Percentiles rank a stretch among this genome's conserved stretches.
Evolutionary conservation across 2,888 invertebrate species (phyloP).

Genomic region (Cancer borealis): DNA sequence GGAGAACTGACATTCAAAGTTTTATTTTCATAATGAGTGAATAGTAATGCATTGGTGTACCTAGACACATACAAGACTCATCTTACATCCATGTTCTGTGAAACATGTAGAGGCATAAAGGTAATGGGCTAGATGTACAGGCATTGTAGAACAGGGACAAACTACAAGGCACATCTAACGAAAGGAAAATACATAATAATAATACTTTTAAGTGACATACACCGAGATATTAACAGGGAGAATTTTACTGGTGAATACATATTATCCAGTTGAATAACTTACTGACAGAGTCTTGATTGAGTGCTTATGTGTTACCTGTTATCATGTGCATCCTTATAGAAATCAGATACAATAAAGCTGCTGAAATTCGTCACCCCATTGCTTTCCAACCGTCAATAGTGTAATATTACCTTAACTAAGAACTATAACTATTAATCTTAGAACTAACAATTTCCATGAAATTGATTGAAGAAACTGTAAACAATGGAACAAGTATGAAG

Average conservation of each 20-base stretch:
- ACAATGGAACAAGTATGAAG: too few species aligned
- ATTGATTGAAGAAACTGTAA: too few species aligned
- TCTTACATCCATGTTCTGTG: neutral
- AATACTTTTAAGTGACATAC: neutral
- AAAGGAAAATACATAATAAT: neutral
- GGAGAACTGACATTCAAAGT: neutral
- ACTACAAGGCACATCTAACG: neutral
- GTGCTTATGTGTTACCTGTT: neutral
- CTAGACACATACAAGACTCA: neutral
- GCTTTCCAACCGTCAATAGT: neutral
- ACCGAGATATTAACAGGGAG: neutral
- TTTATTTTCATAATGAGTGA: conserved; percentile 26
- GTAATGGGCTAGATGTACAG: neutral
- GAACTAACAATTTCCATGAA: too few species aligned
- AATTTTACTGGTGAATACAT: neutral
- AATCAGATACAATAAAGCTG: conserved; percentile 32
- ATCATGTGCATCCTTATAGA: conserved; percentile 12
- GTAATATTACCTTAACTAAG: neutral
- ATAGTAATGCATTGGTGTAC: neutral
- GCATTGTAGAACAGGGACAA: neutral
- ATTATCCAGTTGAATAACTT: neutral
- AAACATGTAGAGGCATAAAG: neutral
- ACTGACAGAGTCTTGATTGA: neutral
- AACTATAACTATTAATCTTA: too few species aligned
- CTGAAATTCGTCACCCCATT: neutral